These are phyloP conservation scores for Tetraodon nigroviridis DNA, from an alignment of 2,113 vertebrate species.

Conservation along the genomic window DNA sequence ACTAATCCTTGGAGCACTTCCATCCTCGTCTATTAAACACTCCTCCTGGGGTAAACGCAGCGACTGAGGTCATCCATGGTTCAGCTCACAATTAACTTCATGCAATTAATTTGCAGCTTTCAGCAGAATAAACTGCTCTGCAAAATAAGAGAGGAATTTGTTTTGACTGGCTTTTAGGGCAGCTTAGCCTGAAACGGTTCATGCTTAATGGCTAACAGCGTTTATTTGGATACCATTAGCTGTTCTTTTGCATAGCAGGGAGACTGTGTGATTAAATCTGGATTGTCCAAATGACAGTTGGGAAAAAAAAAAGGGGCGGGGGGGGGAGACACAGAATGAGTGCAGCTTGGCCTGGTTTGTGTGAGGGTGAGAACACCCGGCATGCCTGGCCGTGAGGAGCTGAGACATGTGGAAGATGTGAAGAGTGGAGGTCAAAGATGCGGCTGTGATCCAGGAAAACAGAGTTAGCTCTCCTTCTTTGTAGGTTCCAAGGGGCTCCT, in stretches of 20 bases:
- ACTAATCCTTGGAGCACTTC: slow-evolving; percentile 33
- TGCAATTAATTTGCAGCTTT: slow-evolving; percentile 59
- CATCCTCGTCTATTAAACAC: slow-evolving; percentile 18
- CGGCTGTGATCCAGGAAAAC: not conserved
- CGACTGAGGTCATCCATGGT: slow-evolving; percentile 55
- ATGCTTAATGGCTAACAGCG: slow-evolving; percentile 54
- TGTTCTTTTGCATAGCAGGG: slow-evolving; percentile 40
- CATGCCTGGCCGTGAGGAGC: too few species aligned
- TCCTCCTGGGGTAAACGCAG: slow-evolving; percentile 34
- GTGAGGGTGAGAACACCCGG: too few species aligned
- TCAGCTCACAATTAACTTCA: slow-evolving; percentile 60
- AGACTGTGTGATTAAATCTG: slow-evolving; percentile 46
- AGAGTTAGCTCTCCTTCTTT: slow-evolving; percentile 22
- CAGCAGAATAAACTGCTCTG: slow-evolving; percentile 46
- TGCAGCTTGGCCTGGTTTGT: not conserved
- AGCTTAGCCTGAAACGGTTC: slow-evolving; percentile 52
- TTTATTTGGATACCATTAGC: slow-evolving; percentile 62
- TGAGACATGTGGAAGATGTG: not conserved
- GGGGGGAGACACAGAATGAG: not conserved
- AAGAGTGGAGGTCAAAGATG: slow-evolving; percentile 14
- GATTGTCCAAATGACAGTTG: slow-evolving; percentile 35
- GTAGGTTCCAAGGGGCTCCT: slow-evolving; percentile 9
- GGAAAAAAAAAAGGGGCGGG: slow-evolving; percentile 2
- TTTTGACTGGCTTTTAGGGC: slow-evolving; percentile 62
- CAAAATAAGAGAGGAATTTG: slow-evolving; percentile 42